Percentiles rank a stretch among this genome's conserved stretches.
These are phyloP conservation scores for Monochamus saltuarius DNA, from an alignment of 1,140 invertebrate species.

Conservation along the genomic window DNA sequence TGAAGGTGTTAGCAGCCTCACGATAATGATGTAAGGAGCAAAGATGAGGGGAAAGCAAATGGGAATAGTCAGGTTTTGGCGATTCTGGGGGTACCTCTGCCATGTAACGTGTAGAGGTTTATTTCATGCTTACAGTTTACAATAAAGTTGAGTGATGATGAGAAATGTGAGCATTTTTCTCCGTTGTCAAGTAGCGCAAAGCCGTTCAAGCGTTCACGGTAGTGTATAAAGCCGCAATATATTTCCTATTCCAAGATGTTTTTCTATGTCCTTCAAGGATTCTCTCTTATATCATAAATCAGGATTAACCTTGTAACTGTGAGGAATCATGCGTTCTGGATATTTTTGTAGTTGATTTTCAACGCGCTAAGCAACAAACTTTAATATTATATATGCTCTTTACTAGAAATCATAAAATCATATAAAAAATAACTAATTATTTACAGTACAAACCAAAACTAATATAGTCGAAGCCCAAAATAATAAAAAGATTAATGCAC, in stretches of 20 bases:
- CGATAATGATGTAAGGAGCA: neutral
- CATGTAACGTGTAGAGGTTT: constrained; percentile 19
- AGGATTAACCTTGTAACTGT: constrained; percentile 37
- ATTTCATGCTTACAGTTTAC: constrained; percentile 29
- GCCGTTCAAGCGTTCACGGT: constrained; percentile 27
- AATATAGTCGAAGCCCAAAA: no score
- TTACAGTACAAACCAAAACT: no score
- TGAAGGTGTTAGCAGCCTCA: no score
- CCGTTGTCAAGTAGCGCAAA: constrained; percentile 32
- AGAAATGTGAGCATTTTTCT: constrained; percentile 36
- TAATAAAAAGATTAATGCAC: no score
- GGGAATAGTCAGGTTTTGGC: constrained; percentile 5
- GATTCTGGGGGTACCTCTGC: neutral
- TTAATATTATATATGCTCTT: no score
- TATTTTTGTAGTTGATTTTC: no score
- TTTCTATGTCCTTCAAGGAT: constrained; percentile 33
- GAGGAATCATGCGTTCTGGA: constrained; percentile 19
- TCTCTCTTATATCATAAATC: constrained; percentile 36
- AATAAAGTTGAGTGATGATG: constrained; percentile 36
- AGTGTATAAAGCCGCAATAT: constrained; percentile 32
- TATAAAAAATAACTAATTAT: no score
- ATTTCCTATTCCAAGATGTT: constrained; percentile 36
- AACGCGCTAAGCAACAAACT: no score
- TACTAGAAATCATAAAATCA: no score
- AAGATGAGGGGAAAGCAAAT: constrained; percentile 1